Evolutionary conservation across 2,888 invertebrate genomes (phyloP).

Genomic region (Macrophya annulata): DNA sequence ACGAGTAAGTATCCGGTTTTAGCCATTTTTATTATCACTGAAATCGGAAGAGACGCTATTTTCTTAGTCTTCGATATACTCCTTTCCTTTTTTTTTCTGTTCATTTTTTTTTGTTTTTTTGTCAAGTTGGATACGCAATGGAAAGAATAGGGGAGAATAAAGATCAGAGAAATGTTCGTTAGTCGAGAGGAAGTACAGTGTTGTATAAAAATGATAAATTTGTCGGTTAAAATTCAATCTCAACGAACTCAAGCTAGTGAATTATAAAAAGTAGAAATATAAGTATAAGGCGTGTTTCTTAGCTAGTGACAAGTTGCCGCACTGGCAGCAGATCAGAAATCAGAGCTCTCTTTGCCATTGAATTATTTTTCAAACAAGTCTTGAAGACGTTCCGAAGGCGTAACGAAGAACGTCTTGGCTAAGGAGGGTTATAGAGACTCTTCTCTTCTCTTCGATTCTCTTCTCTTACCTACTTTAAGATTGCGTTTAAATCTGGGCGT

Average conservation of each 20-base stretch:
- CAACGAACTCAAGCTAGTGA: slow-evolving; percentile 39
- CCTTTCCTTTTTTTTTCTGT: not conserved
- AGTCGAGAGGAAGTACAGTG: slow-evolving; percentile 77
- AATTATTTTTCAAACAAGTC: slow-evolving; percentile 39
- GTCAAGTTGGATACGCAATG: not conserved
- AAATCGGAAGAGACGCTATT: no score
- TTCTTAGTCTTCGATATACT: not conserved
- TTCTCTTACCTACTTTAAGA: slow-evolving; percentile 31
- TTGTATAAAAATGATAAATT: slow-evolving; percentile 76
- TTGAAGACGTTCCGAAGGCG: slow-evolving; percentile 53
- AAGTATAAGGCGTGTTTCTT: slow-evolving; percentile 67
- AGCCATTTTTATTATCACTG: not conserved
- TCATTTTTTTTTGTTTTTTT: no score
- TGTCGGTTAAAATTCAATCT: slow-evolving; percentile 63
- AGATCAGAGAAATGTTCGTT: slow-evolving; percentile 73
- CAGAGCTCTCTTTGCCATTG: slow-evolving; percentile 69
- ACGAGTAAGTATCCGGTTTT: not conserved
- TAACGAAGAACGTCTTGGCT: slow-evolving; percentile 40
- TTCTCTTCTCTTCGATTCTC: not conserved
- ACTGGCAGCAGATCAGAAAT: slow-evolving; percentile 78
- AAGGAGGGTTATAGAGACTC: slow-evolving; percentile 10
- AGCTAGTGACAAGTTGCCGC: slow-evolving; percentile 76
- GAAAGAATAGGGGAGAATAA: slow-evolving; percentile 1
- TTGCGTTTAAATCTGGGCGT: slow-evolving; percentile 72
- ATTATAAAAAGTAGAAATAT: slow-evolving; percentile 59